These are phyloP conservation scores for Sparus aurata DNA, from an alignment of 2,797 vertebrate species.

Conservation along the genomic window DNA sequence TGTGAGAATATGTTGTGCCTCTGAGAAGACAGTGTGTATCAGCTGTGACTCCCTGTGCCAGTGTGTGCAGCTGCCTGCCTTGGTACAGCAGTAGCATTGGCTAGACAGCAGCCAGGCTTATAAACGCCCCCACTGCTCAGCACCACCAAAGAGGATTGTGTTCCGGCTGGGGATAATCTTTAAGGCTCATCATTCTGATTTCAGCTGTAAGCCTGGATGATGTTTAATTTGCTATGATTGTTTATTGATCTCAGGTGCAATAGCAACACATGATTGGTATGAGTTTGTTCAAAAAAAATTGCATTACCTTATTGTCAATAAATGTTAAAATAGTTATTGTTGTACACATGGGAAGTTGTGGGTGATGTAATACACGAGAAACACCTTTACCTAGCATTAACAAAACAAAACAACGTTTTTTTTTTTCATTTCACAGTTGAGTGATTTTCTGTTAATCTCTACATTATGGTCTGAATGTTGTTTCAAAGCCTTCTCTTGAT, in stretches of 20 bases:
- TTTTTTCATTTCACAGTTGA: neutral
- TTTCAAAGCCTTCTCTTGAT: neutral
- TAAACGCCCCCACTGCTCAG: conserved; percentile 24
- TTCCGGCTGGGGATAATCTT: conserved; percentile 53
- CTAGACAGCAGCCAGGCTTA: conserved; percentile 52
- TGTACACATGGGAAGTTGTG: neutral
- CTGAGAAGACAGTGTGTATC: conserved; percentile 23
- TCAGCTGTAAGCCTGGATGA: neutral
- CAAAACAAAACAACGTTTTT: too few relatives aligned
- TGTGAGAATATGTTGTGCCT: conserved; percentile 7
- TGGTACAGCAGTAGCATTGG: conserved; percentile 24
- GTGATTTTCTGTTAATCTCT: neutral
- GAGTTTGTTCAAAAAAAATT: neutral
- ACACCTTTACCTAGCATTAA: neutral
- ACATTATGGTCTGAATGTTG: neutral
- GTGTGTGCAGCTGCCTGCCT: conserved; percentile 36
- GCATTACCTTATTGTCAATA: neutral
- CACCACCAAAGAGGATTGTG: conserved; percentile 55
- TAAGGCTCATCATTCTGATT: conserved; percentile 39
- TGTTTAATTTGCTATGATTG: neutral
- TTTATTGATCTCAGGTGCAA: neutral
- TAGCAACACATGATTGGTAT: neutral
- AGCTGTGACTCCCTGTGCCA: conserved; percentile 33
- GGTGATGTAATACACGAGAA: neutral
- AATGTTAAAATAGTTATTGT: neutral